These are phyloP conservation scores for Alentia gelatinosa DNA, from an alignment of 2,888 invertebrate genomes.

Conservation along the genomic window DNA sequence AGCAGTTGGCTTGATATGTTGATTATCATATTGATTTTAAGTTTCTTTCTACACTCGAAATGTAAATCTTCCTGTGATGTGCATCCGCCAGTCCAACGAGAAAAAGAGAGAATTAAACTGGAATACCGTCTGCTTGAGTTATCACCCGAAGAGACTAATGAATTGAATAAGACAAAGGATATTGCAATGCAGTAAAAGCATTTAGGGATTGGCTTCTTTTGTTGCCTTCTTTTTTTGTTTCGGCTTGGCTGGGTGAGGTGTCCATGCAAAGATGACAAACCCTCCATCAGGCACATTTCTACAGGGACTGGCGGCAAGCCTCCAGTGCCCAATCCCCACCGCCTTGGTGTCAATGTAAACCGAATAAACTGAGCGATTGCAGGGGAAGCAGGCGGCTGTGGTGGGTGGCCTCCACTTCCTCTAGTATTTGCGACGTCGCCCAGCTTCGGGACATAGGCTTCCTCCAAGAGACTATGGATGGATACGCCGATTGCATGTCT, in stretches of 20 bases:
- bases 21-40: constrained; percentile 3
- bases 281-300: constrained; percentile 4
- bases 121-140: constrained; percentile 15
- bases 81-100: not conserved
- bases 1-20: not conserved
- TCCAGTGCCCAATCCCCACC: not conserved
- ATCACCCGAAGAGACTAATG: not conserved
- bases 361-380: not conserved
- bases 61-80: not conserved
- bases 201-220: not conserved
- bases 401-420: not conserved
- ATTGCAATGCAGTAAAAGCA: constrained; percentile 16
- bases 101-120: not conserved
- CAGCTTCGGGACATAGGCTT: not conserved
- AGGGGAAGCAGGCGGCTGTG: not conserved
- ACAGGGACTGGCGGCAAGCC: not conserved
- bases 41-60: not conserved
- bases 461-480: not conserved
- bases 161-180: constrained; percentile 5
- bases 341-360: not conserved
- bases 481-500: not conserved
- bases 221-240: not conserved
- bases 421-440: not conserved
- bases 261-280: constrained; percentile 3
- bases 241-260: not conserved